Evolutionary conservation across 2,888 invertebrate species (phyloP).

Genomic region (Pogonocherus hispidulus): DNA sequence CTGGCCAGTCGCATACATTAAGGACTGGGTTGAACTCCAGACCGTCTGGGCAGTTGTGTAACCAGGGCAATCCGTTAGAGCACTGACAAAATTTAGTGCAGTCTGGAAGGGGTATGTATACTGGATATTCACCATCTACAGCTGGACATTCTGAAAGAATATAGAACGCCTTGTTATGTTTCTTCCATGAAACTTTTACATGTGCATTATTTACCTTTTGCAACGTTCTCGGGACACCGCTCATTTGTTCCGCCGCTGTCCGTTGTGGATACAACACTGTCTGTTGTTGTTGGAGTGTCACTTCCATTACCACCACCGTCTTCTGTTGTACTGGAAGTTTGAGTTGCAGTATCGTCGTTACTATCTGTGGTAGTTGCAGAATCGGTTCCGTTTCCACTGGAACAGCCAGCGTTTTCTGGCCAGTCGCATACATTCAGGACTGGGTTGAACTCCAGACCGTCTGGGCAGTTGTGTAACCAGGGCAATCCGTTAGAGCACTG

Average conservation of each 20-base stretch:
- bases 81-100: slow-evolving; percentile 50
- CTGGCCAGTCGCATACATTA: slow-evolving; percentile 48
- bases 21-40: slow-evolving; percentile 45
- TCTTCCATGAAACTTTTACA: no score
- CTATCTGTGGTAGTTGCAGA: not conserved
- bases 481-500: slow-evolving; percentile 48
- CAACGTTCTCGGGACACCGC: not conserved
- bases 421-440: slow-evolving; percentile 49
- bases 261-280: not conserved
- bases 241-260: no score
- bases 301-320: not conserved
- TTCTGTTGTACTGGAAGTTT: slow-evolving; percentile 7
- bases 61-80: slow-evolving; percentile 45
- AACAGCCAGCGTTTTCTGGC: slow-evolving; percentile 50
- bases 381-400: slow-evolving; percentile 8
- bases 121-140: slow-evolving; percentile 35
- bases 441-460: slow-evolving; percentile 47
- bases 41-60: slow-evolving; percentile 42
- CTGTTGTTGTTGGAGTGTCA: not conserved
- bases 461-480: slow-evolving; percentile 43
- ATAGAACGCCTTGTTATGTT: not conserved
- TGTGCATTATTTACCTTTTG: not conserved
- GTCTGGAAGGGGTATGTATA: slow-evolving; percentile 42
- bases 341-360: not conserved
- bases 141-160: slow-evolving; percentile 34